phyloP scores from a whole-genome alignment of 2,113 vertebrate genomes.

The Trochalopteron elliotii region DNA sequence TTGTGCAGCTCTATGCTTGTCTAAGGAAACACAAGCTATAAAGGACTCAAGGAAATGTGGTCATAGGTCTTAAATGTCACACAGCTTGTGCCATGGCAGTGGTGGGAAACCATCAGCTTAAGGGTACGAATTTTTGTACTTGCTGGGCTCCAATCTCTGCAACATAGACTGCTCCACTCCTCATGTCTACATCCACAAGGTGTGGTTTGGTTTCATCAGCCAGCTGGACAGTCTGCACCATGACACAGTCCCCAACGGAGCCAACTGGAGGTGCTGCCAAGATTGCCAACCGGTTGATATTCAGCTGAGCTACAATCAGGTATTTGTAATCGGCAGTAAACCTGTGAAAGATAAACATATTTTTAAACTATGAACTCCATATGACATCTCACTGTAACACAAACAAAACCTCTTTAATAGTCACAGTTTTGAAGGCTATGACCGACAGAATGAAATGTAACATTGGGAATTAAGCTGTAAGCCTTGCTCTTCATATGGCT shows the following conservation, averaged over 20 bases:
- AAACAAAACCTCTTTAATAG: not conserved
- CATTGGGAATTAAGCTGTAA: not conserved
- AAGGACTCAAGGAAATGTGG: not conserved
- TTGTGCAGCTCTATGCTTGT: not conserved
- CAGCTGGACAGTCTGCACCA: constrained; percentile 85
- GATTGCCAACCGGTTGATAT: constrained; percentile 82
- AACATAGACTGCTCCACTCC: constrained; percentile 86
- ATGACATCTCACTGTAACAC: not conserved
- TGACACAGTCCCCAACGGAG: constrained; percentile 81
- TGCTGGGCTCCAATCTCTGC: constrained; percentile 93
- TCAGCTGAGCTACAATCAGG: constrained; percentile 87
- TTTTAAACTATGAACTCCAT: not conserved
- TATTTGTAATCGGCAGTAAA: constrained; percentile 85
- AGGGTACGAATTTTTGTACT: constrained; percentile 89
- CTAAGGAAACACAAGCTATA: not conserved
- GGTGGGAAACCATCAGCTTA: not conserved
- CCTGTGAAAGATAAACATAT: constrained; percentile 57
- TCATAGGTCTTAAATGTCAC: not conserved
- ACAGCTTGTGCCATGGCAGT: not conserved
- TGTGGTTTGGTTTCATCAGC: constrained; percentile 88
- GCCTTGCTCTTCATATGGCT: not conserved
- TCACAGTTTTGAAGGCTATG: not conserved
- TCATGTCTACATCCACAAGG: constrained; percentile 85
- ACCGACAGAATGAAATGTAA: not conserved
- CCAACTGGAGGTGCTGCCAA: constrained; percentile 83